phyloP scores from a whole-genome alignment of 1,140 invertebrate species.

The Oryzaephilus surinamensis region DNA sequence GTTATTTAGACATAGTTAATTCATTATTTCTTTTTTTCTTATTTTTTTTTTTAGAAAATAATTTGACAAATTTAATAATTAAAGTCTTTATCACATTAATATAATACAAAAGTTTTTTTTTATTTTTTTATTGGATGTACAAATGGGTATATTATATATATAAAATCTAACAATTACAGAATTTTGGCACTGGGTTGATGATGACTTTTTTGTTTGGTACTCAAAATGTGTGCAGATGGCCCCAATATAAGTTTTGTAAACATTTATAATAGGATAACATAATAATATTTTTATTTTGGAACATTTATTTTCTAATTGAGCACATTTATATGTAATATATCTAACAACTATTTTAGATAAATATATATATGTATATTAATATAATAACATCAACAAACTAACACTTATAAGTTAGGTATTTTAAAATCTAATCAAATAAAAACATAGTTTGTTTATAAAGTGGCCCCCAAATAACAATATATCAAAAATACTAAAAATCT shows the following conservation, averaged over 20 bases:
- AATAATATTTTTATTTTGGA: constrained; percentile 15
- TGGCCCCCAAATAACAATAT: constrained; percentile 24
- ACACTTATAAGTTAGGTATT: constrained; percentile 19
- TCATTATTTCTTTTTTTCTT: constrained; percentile 1
- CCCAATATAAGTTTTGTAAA: constrained; percentile 20
- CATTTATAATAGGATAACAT: too few relatives aligned
- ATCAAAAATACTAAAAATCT: constrained; percentile 32
- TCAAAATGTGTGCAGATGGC: constrained; percentile 12
- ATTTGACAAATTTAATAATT: too few relatives aligned
- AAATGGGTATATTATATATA: too few relatives aligned
- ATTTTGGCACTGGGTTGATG: constrained; percentile 1
- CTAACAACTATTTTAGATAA: constrained; percentile 21
- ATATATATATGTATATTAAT: too few relatives aligned
- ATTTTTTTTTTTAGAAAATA: too few relatives aligned
- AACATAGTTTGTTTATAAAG: constrained; percentile 15
- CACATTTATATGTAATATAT: constrained; percentile 24
- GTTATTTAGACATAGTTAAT: not conserved
- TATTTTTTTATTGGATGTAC: too few relatives aligned
- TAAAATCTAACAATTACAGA: constrained; percentile 8
- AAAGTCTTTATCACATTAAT: too few relatives aligned
- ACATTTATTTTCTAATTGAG: constrained; percentile 28
- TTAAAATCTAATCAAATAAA: constrained; percentile 14
- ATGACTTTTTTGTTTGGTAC: constrained; percentile 1
- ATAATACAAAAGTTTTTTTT: too few relatives aligned
- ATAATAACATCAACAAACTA: constrained; percentile 22